Evolutionary conservation across 2,113 vertebrate genomes (phyloP).

Genomic region (Rhinoderma darwinii): DNA sequence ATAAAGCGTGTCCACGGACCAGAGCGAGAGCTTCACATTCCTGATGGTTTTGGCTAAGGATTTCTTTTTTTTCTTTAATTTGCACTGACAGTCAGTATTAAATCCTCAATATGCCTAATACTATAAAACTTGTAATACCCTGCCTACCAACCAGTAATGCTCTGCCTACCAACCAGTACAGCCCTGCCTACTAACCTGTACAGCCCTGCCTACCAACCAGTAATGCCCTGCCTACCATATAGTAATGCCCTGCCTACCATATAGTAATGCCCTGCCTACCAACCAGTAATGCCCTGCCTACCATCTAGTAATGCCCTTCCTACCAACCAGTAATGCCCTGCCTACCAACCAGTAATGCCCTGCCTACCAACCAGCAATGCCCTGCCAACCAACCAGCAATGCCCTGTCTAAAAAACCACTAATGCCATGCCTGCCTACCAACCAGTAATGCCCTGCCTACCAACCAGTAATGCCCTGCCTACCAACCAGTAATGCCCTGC

Average conservation of each 20-base stretch:
- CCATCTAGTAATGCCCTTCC: background rate
- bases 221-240: background rate
- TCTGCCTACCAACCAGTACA: background rate
- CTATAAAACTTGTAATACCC: background rate
- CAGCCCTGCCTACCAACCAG: too few species aligned
- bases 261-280: too few species aligned
- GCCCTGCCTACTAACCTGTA: background rate
- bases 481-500: too few species aligned
- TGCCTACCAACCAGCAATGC: background rate
- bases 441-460: background rate
- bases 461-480: too few species aligned
- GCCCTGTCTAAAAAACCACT: background rate
- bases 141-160: background rate
- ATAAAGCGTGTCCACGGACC: conserved; percentile 42
- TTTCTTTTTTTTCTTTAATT: background rate
- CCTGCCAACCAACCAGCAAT: background rate
- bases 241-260: background rate
- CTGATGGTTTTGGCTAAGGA: conserved; percentile 24
- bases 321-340: background rate
- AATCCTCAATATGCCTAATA: background rate
- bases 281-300: background rate
- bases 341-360: background rate
- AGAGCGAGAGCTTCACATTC: conserved; percentile 15
- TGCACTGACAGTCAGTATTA: conserved; percentile 5
- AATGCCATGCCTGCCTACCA: background rate